Evolutionary conservation across 1,140 invertebrate genomes (phyloP).

Genomic region (Phthorimaea operculella): DNA sequence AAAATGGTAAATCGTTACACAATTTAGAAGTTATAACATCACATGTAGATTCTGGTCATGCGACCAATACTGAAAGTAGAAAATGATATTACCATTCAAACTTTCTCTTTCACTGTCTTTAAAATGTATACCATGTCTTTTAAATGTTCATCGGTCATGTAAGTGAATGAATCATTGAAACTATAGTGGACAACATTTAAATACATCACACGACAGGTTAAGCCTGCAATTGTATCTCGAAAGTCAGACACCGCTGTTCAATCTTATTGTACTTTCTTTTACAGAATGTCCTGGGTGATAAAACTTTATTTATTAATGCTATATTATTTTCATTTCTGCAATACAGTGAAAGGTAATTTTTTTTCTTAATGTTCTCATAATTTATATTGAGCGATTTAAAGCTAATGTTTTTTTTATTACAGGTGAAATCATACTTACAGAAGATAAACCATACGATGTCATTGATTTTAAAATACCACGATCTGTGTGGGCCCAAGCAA

Average conservation of each 20-base stretch:
- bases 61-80: slow-evolving; percentile 39
- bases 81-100: slow-evolving; percentile 40
- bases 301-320: neutral
- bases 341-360: neutral
- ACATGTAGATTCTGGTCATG: slow-evolving; percentile 28
- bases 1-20: too few relatives aligned
- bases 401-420: slow-evolving; percentile 11
- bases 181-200: slow-evolving; percentile 44
- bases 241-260: slow-evolving; percentile 40
- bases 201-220: slow-evolving; percentile 47
- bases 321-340: neutral
- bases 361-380: neutral
- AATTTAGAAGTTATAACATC: neutral
- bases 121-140: slow-evolving; percentile 62
- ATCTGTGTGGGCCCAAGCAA: slow-evolving; percentile 43
- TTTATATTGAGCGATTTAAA: neutral
- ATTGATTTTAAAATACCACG: slow-evolving; percentile 45
- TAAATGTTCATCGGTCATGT: neutral
- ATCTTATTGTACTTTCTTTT: slow-evolving; percentile 15
- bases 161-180: slow-evolving; percentile 23
- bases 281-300: slow-evolving; percentile 2
- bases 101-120: slow-evolving; percentile 54
- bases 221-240: slow-evolving; percentile 44
- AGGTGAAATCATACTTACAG: slow-evolving; percentile 37
- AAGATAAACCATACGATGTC: slow-evolving; percentile 39